A percentile compares a stretch with the other conserved stretches of the same genome.
Evolutionary conservation across 2,888 invertebrate genomes (phyloP).

Genomic region (Amorpha juglandis): DNA sequence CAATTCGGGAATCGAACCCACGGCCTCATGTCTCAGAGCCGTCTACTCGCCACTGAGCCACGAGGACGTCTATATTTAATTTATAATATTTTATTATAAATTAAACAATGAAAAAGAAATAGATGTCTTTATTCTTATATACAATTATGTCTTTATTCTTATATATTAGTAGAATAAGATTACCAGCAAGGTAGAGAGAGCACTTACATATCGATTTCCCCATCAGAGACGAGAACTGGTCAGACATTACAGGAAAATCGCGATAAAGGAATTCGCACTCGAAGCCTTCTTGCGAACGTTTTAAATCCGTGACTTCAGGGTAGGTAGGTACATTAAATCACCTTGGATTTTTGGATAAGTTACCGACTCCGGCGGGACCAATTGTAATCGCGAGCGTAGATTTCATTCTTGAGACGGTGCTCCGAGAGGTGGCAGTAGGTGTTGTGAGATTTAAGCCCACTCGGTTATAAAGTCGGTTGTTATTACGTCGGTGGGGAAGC

Average conservation of each 20-base stretch:
- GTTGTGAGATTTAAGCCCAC: conserved; percentile 48
- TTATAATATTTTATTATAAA: background rate
- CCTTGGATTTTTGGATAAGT: conserved; percentile 65
- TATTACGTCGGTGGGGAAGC: conserved; percentile 44
- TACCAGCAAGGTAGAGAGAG: background rate
- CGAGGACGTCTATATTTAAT: too few species aligned
- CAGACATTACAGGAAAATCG: conserved; percentile 48
- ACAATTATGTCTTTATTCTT: background rate
- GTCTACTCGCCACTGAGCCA: too few species aligned
- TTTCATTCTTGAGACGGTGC: conserved; percentile 40
- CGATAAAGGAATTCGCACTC: conserved; percentile 39
- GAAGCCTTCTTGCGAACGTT: conserved; percentile 46
- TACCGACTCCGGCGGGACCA: conserved; percentile 56
- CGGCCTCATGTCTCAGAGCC: too few species aligned
- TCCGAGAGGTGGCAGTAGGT: conserved; percentile 43
- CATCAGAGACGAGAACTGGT: conserved; percentile 46
- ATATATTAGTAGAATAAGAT: background rate
- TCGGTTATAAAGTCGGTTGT: conserved; percentile 49
- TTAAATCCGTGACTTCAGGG: conserved; percentile 49
- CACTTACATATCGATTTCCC: background rate
- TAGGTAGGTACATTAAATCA: conserved; percentile 57
- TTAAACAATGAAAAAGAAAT: background rate
- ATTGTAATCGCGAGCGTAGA: conserved; percentile 58
- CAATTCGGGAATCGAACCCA: too few species aligned
- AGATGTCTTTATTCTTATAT: background rate